A percentile compares a stretch with the other conserved stretches of the same genome.
Conservation (phyloP, 2,888 invertebrate species). For the Stegophylla sp. region DNA sequence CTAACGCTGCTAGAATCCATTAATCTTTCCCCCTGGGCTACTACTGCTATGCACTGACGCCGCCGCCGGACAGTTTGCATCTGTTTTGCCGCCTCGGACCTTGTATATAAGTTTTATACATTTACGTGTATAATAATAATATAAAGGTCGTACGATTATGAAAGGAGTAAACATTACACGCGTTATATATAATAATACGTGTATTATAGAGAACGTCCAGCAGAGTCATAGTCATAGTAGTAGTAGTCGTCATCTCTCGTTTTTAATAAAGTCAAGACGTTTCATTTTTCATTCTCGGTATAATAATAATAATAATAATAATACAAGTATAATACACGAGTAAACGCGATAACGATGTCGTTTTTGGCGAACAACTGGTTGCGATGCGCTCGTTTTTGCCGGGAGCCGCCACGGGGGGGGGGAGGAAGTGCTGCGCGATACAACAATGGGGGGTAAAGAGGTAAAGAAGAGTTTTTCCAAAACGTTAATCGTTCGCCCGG, state of each 20-base stretch:
- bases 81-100: slow-evolving; percentile 38
- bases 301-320: slow-evolving; percentile 1
- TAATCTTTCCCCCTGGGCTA: slow-evolving; percentile 50
- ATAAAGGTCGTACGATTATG: no score
- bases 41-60: no score
- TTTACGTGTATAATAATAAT: no score
- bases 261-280: slow-evolving; percentile 54
- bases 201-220: slow-evolving; percentile 22
- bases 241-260: no score
- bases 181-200: slow-evolving; percentile 22
- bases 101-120: neutral
- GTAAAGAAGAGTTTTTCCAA: no score
- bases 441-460: slow-evolving; percentile 23
- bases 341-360: slow-evolving; percentile 15
- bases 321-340: neutral
- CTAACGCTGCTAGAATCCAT: slow-evolving; percentile 35
- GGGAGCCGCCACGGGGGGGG: slow-evolving; percentile 6
- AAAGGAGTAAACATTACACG: slow-evolving; percentile 59
- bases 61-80: slow-evolving; percentile 58
- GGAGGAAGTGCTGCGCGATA: neutral
- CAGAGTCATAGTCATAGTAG: no score
- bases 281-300: slow-evolving; percentile 47
- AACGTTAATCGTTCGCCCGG: slow-evolving; percentile 44
- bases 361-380: slow-evolving; percentile 34
- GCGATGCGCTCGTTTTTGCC: neutral